A percentile compares a stretch with the other conserved stretches of the same genome.
phyloP scores from a whole-genome alignment of 2,888 invertebrate species.

The Orchestes rusci region DNA sequence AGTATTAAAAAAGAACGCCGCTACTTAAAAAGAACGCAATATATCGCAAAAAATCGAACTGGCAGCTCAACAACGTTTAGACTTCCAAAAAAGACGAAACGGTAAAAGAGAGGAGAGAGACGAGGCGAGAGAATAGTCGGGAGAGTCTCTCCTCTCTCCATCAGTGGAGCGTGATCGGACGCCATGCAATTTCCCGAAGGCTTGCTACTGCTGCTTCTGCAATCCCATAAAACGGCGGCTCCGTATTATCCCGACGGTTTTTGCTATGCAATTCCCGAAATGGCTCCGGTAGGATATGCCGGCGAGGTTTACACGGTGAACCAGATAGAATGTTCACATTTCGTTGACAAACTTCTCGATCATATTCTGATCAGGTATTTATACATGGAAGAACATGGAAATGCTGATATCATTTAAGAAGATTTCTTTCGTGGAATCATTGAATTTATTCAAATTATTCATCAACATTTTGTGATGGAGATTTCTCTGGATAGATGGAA shows the following conservation, averaged over 20 bases:
- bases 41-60: slow-evolving; percentile 1
- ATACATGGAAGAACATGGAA: too few relatives aligned
- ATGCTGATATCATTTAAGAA: too few relatives aligned
- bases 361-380: too few relatives aligned
- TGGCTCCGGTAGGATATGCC: slow-evolving; percentile 21
- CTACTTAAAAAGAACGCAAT: neutral
- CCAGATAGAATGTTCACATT: slow-evolving; percentile 3
- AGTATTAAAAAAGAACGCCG: too few relatives aligned
- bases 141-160: slow-evolving; percentile 23
- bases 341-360: too few relatives aligned
- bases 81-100: slow-evolving; percentile 13
- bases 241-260: slow-evolving; percentile 22
- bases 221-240: slow-evolving; percentile 23
- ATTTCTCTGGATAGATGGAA: too few relatives aligned
- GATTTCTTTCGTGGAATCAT: too few relatives aligned
- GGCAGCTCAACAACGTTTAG: neutral
- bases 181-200: slow-evolving; percentile 25
- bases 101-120: slow-evolving; percentile 10
- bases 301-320: slow-evolving; percentile 9
- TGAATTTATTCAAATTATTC: too few relatives aligned
- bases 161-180: slow-evolving; percentile 23
- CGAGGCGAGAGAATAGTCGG: slow-evolving; percentile 5
- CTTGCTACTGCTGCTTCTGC: slow-evolving; percentile 12
- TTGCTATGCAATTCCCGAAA: slow-evolving; percentile 24
- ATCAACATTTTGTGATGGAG: too few relatives aligned